Evolutionary conservation across 2,797 vertebrate species (phyloP), one percentile per base, ranked within the genome.

Genomic region (Scyliorhinus canicula): DNA sequence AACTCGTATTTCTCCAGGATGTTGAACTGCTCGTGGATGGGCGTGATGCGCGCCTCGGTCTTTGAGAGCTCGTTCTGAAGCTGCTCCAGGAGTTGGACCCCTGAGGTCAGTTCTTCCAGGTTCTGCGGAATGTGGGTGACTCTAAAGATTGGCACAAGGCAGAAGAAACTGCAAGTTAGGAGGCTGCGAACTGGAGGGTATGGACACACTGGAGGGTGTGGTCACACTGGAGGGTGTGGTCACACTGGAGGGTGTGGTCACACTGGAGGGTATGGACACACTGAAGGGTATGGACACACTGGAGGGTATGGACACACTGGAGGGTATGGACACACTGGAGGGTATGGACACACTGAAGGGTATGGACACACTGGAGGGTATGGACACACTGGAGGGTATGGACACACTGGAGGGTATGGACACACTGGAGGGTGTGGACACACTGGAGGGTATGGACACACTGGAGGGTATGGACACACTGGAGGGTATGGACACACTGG

Each of bases 1-100:
- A 98, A 98, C 93, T 99, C 98, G 0, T 98, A 98, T 96, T 98
- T 98, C 95, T 97, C 96, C 44, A 99, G 97, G 95, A 98, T 98
- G 95, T 97, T 95, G 96, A 98, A 99, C 96, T 98, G 98, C 86
- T 98, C 98, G 0, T 98, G 97, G 95, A 98, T 97, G 95, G 97
- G 97, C 21, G 96, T 96, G 95, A 98, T 98, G 96, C 97, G 98
- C 95, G 96, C 96, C 96, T 98, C 98, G 0, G 96, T 97, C 95
- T 95, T 97, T 60, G 96, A 96, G 95, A 98, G 95, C 93, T 98
- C 97, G 0, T 96, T 95, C 95, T 98, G 97, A 47, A 99, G 97
- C 3, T 96, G 97, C 26, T 98, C 97, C 95, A 98, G 96, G 69
- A 98, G 97, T 65, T 97, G 97, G 93, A 98, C 95, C 95, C 97